Evolutionary conservation across 2,888 invertebrate genomes (phyloP).

Genomic region (Brachypalpus laphriformis): DNA sequence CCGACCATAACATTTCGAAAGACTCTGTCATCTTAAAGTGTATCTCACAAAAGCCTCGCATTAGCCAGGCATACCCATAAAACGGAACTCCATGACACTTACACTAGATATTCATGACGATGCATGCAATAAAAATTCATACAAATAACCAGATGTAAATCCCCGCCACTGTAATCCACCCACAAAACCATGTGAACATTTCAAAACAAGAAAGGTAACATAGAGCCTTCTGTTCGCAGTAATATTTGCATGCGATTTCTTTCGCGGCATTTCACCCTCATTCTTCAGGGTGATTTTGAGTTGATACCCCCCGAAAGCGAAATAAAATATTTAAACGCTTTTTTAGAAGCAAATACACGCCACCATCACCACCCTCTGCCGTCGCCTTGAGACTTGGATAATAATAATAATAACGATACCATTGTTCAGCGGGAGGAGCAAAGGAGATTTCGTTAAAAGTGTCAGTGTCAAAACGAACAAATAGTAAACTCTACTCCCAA

Average conservation of each 20-base stretch:
- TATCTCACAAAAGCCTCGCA: conserved; percentile 25
- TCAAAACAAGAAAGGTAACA: conserved; percentile 20
- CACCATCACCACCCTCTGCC: background rate
- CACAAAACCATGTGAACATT: conserved; percentile 42
- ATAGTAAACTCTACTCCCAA: conserved; percentile 11
- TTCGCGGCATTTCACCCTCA: conserved; percentile 31
- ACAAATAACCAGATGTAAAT: conserved; percentile 76
- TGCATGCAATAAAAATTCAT: conserved; percentile 82
- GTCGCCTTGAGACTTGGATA: conserved; percentile 51
- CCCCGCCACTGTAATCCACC: conserved; percentile 68
- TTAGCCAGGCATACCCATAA: conserved; percentile 53
- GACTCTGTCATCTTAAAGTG: conserved; percentile 34
- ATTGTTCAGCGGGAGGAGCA: conserved; percentile 39
- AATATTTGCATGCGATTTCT: conserved; percentile 74
- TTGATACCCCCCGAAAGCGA: conserved; percentile 79
- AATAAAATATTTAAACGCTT: conserved; percentile 82
- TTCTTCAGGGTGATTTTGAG: conserved; percentile 72
- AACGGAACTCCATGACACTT: conserved; percentile 40
- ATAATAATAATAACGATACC: conserved; percentile 72
- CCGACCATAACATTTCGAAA: conserved; percentile 25
- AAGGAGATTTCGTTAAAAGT: conserved; percentile 35
- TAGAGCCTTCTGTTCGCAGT: conserved; percentile 19
- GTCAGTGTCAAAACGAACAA: conserved; percentile 46
- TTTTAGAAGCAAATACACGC: conserved; percentile 54
- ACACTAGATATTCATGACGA: conserved; percentile 81